Evolutionary conservation across 2,888 invertebrate species (phyloP), one percentile per base, ranked within the genome.

Genomic region (Acleris emargana): DNA sequence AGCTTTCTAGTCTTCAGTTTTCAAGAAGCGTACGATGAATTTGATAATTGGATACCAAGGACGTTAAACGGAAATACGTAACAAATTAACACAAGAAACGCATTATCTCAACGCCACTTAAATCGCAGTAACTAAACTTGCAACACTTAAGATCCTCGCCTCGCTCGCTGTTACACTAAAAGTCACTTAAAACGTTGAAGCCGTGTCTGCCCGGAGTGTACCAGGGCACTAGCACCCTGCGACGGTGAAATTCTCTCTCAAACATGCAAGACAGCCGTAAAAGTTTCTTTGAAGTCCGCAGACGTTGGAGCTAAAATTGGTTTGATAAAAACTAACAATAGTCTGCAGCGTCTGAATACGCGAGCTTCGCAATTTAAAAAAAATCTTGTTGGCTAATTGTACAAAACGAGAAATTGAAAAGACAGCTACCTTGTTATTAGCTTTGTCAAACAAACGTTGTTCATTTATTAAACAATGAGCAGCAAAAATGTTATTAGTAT

Each of bases 211-310:
- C 32, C 49, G 53, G 50, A 61, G 60, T 55, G 55, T 17, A 51
- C 64, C 42, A 61, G 50, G 55, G n/a, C 38, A 32, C 54, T 38
- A 25, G 51, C 5, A 32, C n/a, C 43, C 9, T 51, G 43, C 18
- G 18, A 13, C 47, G 17, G 17, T 22, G 20, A 54, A 54, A 55
- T 59, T 50, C 50, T n/a, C 16, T 49, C 42, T 61, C 66, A 66
- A 60, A 66, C 45, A 55, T 43, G 7, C 45, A 9, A 43, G 45
- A 54, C 57, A 57, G 25, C 42, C 47, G 42, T 59, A 54, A 58
- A 64, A 59, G 43, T 60, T 61, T 25, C 60, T 66, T 66, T 66
- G 66, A 66, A 66, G 66, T 66, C 28, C 5, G 17, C 42, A 58
- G 59, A 49, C 54, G 52, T 25, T 17, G 5, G 53, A 5, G 58